phyloP scores from a whole-genome alignment of 2,888 invertebrate genomes.

The Conops quadrifasciatus region DNA sequence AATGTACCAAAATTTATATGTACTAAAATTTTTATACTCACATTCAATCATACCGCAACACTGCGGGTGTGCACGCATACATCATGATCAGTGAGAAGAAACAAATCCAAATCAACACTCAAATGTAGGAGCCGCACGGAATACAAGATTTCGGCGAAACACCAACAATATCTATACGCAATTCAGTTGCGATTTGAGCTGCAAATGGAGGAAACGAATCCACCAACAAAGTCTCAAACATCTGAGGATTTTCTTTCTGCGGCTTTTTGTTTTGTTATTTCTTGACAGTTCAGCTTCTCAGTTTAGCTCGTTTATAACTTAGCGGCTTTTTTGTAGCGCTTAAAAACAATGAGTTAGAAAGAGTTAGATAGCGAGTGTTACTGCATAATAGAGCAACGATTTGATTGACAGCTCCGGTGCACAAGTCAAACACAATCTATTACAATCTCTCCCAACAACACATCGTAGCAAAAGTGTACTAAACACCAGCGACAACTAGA shows the following conservation, averaged over 20 bases:
- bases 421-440: constrained; percentile 42
- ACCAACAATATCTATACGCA: constrained; percentile 40
- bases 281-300: constrained; percentile 26
- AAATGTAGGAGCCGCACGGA: constrained; percentile 23
- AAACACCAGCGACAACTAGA: constrained; percentile 43
- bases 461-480: constrained; percentile 24
- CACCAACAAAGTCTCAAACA: constrained; percentile 30
- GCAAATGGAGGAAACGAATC: constrained; percentile 6
- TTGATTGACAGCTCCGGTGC: constrained; percentile 34
- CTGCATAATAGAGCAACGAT: neutral
- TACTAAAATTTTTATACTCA: constrained; percentile 44
- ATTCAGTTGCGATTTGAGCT: constrained; percentile 23
- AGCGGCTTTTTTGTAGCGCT: constrained; percentile 49
- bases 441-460: constrained; percentile 48
- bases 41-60: constrained; percentile 49
- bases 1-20: constrained; percentile 39
- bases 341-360: constrained; percentile 43
- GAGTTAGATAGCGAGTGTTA: constrained; percentile 39
- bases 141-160: constrained; percentile 24
- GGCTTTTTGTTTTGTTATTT: constrained; percentile 38
- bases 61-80: constrained; percentile 42
- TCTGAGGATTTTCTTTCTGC: constrained; percentile 24
- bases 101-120: constrained; percentile 27
- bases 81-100: constrained; percentile 33
- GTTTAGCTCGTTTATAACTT: constrained; percentile 41